Evolutionary conservation across 2,888 invertebrate genomes (phyloP), one percentile per base, ranked within the genome.

Genomic region (Dryobota labecula): DNA sequence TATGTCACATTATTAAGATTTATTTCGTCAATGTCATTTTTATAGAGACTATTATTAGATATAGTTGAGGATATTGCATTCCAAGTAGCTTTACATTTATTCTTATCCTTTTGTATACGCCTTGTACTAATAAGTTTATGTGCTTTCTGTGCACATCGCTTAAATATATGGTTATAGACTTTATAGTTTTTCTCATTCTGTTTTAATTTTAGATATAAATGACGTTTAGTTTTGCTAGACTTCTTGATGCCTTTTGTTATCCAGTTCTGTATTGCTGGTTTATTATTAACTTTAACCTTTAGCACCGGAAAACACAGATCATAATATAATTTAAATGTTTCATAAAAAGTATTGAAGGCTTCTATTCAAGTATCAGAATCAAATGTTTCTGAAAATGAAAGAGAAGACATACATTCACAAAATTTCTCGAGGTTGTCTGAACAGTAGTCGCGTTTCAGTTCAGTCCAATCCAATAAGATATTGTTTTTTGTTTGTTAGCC

Each of bases 401-500:
- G 57, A 57, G 57, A 24, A 9, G 57, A n/a, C 38, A 38, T 15
- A n/a, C n/a, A n/a, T n/a, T 38, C 24, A 5, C 24, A 24, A 38
- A 38, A 38, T 24, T 36, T 38, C 1, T 38, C 15, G 2, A 38
- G 8, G 36, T 57, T 38, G 0, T 38, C 38, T 1, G 15, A 5
- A 57, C 24, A 38, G 24, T 38, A 57, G 57, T 57, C 57, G 15
- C 38, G 57, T 38, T 57, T 57, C n/a, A 57, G 15, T 24, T 57
- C 38, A n/a, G n/a, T n/a, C n/a, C n/a, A n/a, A 1, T 18, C 57
- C 57, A 57, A n/a, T 2, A 8, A n/a, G n/a, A n/a, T n/a, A n/a
- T 15, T 57, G 0, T 36, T 36, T 36, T 57, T 13, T 36, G 15
- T n/a, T 57, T 57, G 6, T 57, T 36, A 7, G n/a, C 15, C n/a